These are phyloP conservation scores for Pachypanchax playfairii DNA, from an alignment of 2,113 vertebrate species.

Conservation along the genomic window DNA sequence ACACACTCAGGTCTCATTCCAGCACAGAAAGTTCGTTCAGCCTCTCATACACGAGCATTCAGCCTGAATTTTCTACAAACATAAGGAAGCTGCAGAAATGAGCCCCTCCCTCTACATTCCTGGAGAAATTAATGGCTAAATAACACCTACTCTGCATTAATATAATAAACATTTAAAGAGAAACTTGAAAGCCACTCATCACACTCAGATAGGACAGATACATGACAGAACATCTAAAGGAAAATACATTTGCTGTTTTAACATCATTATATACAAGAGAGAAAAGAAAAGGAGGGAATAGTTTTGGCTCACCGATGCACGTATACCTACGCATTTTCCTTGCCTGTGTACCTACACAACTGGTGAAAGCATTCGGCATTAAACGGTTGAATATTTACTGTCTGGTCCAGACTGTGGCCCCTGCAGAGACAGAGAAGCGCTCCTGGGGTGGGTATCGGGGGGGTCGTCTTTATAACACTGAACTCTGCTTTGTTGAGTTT, in stretches of 20 bases:
- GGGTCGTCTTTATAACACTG: conserved; percentile 90
- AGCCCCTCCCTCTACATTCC: conserved; percentile 54
- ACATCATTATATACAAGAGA: conserved; percentile 70
- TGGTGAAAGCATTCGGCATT: conserved; percentile 96
- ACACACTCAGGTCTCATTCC: conserved; percentile 17
- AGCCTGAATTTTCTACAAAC: conserved; percentile 40
- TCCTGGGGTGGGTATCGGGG: conserved; percentile 81
- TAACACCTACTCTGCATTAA: conserved; percentile 3
- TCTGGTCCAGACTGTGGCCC: conserved; percentile 94
- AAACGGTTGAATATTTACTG: conserved; percentile 99
- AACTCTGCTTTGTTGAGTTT: conserved; percentile 81
- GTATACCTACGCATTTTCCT: conserved; percentile 99
- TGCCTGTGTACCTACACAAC: conserved; percentile 95
- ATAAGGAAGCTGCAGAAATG: conserved; percentile 26
- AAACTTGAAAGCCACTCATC: conserved; percentile 55
- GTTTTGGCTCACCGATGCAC: conserved; percentile 98
- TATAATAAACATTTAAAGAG: neutral
- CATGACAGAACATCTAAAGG: conserved; percentile 63
- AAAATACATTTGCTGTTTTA: conserved; percentile 50
- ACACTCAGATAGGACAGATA: conserved; percentile 69
- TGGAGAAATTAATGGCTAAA: too few relatives aligned
- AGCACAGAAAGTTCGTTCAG: conserved; percentile 56
- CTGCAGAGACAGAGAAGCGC: conserved; percentile 98
- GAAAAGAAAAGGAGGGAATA: conserved; percentile 92
- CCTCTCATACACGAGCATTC: conserved; percentile 53